These are phyloP conservation scores for Anastrepha ludens DNA, from an alignment of 1,140 invertebrate species.

Conservation along the genomic window DNA sequence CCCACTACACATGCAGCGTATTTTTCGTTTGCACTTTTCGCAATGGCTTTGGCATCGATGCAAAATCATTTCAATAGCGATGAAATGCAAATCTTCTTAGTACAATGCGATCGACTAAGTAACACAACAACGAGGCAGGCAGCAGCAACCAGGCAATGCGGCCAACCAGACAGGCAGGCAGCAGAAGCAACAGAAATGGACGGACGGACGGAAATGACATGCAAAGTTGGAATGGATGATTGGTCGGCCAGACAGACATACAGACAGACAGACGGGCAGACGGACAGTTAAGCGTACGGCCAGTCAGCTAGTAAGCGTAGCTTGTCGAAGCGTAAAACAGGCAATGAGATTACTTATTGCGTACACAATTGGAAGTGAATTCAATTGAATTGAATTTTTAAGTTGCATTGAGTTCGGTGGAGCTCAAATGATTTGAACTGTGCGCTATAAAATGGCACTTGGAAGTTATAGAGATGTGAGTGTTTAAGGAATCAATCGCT, in stretches of 20 bases:
- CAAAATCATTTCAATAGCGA: constrained; percentile 42
- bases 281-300: background rate
- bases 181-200: background rate
- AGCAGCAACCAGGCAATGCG: background rate
- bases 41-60: constrained; percentile 3
- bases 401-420: constrained; percentile 35
- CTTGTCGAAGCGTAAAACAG: constrained; percentile 37
- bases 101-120: constrained; percentile 49
- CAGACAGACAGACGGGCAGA: background rate
- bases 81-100: constrained; percentile 47
- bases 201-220: constrained; percentile 26
- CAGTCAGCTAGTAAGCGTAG: background rate
- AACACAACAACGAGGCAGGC: background rate
- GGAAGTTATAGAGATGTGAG: background rate
- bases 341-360: constrained; percentile 50
- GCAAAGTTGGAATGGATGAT: constrained; percentile 12
- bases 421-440: constrained; percentile 26
- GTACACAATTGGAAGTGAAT: constrained; percentile 51
- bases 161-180: constrained; percentile 22
- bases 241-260: background rate
- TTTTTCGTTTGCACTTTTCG: background rate
- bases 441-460: background rate
- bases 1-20: background rate
- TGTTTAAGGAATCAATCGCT: too few relatives aligned
- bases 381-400: constrained; percentile 44